phyloP scores from a whole-genome alignment of 2,888 invertebrate genomes.

The Parasteatoda lunata region DNA sequence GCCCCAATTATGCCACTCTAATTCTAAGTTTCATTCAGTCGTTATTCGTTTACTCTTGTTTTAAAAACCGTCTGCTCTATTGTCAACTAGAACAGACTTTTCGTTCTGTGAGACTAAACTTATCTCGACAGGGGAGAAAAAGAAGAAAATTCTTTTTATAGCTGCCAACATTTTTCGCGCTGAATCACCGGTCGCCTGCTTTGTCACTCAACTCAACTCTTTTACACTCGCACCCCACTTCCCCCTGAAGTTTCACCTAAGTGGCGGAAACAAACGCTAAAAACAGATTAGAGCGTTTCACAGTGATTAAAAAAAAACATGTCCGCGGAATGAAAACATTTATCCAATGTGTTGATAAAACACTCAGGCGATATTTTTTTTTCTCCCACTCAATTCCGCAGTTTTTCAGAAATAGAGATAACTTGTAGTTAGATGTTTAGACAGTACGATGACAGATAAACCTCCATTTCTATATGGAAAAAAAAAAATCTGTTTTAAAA shows the following conservation, averaged over 20 bases:
- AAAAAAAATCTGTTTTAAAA: too few relatives aligned
- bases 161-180: constrained; percentile 43
- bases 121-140: constrained; percentile 36
- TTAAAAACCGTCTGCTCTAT: background rate
- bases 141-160: constrained; percentile 32
- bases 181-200: constrained; percentile 66
- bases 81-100: constrained; percentile 6
- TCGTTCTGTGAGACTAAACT: constrained; percentile 33
- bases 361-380: constrained; percentile 30
- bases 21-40: background rate
- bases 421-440: background rate
- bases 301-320: constrained; percentile 14
- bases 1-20: background rate
- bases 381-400: background rate
- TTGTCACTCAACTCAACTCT: constrained; percentile 61
- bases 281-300: constrained; percentile 62
- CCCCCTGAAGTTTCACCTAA: constrained; percentile 43
- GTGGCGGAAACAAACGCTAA: constrained; percentile 67
- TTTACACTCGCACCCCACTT: constrained; percentile 25
- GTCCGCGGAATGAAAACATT: constrained; percentile 51
- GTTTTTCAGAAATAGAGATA: background rate
- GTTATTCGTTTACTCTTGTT: background rate
- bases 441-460: background rate
- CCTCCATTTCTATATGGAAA: too few relatives aligned
- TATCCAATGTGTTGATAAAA: constrained; percentile 62